Evolutionary conservation across 23 tunicate genomes (phyloP).

Genomic region (Phallusia fumigata): DNA sequence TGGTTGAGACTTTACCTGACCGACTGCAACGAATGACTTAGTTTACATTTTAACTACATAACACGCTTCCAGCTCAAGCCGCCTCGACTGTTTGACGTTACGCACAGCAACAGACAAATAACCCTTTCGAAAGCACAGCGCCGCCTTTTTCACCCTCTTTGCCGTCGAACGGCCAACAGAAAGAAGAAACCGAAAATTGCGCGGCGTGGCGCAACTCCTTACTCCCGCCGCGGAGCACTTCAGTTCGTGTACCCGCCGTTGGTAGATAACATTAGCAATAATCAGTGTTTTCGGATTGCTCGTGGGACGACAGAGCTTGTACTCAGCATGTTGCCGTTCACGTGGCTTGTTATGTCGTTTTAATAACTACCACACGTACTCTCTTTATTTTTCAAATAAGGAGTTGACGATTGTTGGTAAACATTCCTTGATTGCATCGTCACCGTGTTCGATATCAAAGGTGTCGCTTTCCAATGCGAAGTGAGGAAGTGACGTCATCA

Average conservation of each 20-base stretch:
- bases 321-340: neutral
- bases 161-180: neutral
- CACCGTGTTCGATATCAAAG: neutral
- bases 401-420: conserved; percentile 3
- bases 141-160: neutral
- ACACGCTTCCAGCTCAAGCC: neutral
- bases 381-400: neutral
- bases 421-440: conserved; percentile 1
- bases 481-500: neutral
- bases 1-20: no score
- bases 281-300: neutral
- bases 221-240: neutral
- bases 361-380: neutral
- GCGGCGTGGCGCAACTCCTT: conserved; percentile 1
- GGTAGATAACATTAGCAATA: neutral
- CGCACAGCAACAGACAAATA: conserved; percentile 11
- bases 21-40: no score
- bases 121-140: neutral
- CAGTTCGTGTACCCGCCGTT: neutral
- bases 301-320: neutral
- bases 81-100: neutral
- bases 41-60: neutral
- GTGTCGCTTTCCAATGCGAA: neutral
- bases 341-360: no score
- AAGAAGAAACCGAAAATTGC: neutral